Conservation (phyloP, 2,797 vertebrate species). For the Eremophila alpestris region DNA sequence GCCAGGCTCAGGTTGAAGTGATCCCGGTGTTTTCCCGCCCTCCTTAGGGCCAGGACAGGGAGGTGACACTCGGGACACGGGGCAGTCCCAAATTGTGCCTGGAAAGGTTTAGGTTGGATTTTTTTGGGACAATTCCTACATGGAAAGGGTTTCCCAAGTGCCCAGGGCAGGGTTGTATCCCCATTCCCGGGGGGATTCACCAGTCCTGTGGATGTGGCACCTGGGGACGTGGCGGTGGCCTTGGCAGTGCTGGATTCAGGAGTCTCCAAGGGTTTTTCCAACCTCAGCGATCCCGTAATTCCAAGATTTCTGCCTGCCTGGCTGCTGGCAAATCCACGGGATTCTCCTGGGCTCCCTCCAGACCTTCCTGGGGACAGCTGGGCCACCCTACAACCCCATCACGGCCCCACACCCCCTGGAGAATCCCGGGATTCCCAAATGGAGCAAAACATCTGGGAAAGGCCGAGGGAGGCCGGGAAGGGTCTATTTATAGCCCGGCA, state of each 20-base stretch:
- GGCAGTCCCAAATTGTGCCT: not conserved
- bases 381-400: not conserved
- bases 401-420: rapidly evolving
- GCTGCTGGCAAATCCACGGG: not conserved
- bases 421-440: rapidly evolving
- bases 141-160: not conserved
- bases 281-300: rapidly evolving
- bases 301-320: not conserved
- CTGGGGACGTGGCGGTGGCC: not conserved
- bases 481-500: constrained; percentile 10
- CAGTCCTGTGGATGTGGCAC: not conserved
- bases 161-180: not conserved
- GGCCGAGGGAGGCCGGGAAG: not conserved
- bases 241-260: not conserved
- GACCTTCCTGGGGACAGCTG: not conserved
- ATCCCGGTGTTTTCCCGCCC: not conserved
- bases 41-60: rapidly evolving
- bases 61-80: rapidly evolving
- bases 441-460: not conserved
- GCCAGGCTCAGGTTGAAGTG: not conserved
- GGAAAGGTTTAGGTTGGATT: not conserved
- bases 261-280: not conserved
- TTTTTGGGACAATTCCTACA: not conserved
- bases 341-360: not conserved
- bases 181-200: not conserved